phyloP scores from a whole-genome alignment of 1,140 invertebrate genomes.

The Drosophila quadrilineata region DNA sequence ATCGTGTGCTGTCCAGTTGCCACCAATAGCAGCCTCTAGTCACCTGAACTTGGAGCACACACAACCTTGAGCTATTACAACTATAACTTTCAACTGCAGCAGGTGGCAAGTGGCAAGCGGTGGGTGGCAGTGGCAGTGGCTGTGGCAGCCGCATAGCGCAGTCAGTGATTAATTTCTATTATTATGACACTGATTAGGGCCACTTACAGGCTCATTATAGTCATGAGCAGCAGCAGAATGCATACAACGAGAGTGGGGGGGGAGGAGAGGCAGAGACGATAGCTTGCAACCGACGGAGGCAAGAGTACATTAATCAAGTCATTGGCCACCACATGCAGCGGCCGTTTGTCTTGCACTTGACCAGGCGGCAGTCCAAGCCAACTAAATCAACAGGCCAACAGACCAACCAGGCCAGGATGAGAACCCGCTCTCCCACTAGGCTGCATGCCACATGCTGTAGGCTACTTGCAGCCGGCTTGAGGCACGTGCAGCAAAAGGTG shows the following conservation, averaged over 20 bases:
- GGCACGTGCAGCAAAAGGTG: constrained; percentile 13
- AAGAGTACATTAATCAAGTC: constrained; percentile 69
- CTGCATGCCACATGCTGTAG: background rate
- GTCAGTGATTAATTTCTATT: constrained; percentile 75
- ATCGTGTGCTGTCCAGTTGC: too few species aligned
- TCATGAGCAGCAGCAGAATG: constrained; percentile 67
- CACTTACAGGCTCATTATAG: constrained; percentile 78
- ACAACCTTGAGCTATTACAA: constrained; percentile 32
- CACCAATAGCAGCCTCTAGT: too few species aligned
- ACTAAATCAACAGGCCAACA: constrained; percentile 35
- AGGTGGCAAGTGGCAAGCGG: constrained; percentile 24
- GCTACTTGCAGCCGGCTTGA: background rate
- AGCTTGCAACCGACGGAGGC: too few species aligned
- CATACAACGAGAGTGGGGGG: too few species aligned
- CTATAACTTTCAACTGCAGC: constrained; percentile 36
- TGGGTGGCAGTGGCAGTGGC: constrained; percentile 2
- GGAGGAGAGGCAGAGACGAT: too few species aligned
- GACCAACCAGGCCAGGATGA: background rate
- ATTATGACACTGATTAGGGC: constrained; percentile 78
- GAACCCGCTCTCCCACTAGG: too few species aligned
- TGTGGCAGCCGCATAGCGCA: constrained; percentile 5
- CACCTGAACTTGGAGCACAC: constrained; percentile 23
- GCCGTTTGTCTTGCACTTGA: constrained; percentile 75
- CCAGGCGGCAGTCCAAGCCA: constrained; percentile 36
- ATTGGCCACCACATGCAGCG: constrained; percentile 75